phyloP scores from a whole-genome alignment of 2,797 vertebrate genomes.

The Xenops minutus region DNA sequence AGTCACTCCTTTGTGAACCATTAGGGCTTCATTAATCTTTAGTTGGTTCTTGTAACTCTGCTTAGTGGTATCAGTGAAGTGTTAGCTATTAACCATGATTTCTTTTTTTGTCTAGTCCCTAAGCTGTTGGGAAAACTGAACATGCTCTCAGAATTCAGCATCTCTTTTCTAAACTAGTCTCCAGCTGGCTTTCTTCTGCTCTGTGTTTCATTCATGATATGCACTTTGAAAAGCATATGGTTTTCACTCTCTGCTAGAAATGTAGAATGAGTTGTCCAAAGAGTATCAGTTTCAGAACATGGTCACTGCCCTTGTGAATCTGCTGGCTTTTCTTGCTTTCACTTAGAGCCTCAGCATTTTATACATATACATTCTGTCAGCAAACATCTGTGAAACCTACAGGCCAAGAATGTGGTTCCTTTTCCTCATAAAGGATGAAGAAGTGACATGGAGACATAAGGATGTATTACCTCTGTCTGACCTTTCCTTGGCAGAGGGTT shows the following conservation, averaged over 20 bases:
- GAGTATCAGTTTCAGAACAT: constrained; percentile 31
- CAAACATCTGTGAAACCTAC: not conserved
- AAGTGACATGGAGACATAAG: not conserved
- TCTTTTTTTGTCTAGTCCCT: not conserved
- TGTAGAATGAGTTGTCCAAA: constrained; percentile 18
- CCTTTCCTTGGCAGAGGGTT: constrained; percentile 15
- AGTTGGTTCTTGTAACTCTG: not conserved
- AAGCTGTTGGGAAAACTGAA: not conserved
- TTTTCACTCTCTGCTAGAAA: constrained; percentile 33
- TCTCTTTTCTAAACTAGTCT: not conserved
- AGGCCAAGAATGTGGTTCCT: not conserved
- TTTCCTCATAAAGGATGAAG: not conserved
- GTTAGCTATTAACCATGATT: not conserved
- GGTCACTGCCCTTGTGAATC: not conserved
- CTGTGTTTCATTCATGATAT: constrained; percentile 2
- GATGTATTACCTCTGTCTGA: constrained; percentile 10
- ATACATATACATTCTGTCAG: not conserved
- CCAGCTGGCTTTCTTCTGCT: not conserved
- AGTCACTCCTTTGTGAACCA: not conserved
- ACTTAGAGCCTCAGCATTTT: not conserved
- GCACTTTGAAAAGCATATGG: not conserved
- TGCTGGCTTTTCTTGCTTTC: not conserved
- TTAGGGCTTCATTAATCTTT: not conserved
- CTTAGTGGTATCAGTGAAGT: not conserved
- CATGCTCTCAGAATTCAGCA: not conserved